These are phyloP conservation scores for Andrena dorsata DNA, from an alignment of 2,888 invertebrate genomes.

Conservation along the genomic window DNA sequence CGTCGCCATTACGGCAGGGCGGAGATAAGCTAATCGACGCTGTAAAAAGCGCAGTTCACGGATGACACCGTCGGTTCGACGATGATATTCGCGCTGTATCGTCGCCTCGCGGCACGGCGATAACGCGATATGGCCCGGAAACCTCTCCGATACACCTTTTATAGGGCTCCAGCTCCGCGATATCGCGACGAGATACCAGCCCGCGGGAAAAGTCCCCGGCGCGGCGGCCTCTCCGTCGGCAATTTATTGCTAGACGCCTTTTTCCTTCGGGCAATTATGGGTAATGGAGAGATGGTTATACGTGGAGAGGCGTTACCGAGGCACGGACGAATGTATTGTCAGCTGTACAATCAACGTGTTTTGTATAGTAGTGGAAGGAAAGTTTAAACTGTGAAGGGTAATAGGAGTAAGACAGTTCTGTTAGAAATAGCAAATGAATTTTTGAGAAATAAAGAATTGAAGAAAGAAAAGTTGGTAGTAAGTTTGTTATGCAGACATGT, in stretches of 20 bases:
- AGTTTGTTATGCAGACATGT: too few relatives aligned
- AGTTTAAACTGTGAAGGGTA: too few relatives aligned
- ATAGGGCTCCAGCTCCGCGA: constrained; percentile 2
- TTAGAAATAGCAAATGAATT: too few relatives aligned
- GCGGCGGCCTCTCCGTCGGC: not conserved
- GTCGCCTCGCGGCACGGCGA: constrained; percentile 38
- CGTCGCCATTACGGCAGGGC: constrained; percentile 63
- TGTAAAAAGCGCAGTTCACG: constrained; percentile 72
- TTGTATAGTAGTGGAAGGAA: too few relatives aligned
- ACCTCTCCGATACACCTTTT: constrained; percentile 54
- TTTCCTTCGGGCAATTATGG: not conserved
- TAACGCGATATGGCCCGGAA: constrained; percentile 58
- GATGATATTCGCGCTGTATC: constrained; percentile 58
- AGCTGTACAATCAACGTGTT: too few relatives aligned
- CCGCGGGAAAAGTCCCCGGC: not conserved
- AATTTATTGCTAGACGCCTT: not conserved
- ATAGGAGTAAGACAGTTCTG: too few relatives aligned
- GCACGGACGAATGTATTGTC: too few relatives aligned
- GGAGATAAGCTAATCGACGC: constrained; percentile 76
- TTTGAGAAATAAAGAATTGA: too few relatives aligned
- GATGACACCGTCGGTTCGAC: constrained; percentile 67
- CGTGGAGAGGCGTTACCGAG: too few relatives aligned
- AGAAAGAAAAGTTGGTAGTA: too few relatives aligned
- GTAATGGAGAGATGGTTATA: too few relatives aligned
- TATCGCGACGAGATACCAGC: constrained; percentile 4